Conservation (phyloP, 2,888 invertebrate genomes). For the Sisyra terminalis region DNA sequence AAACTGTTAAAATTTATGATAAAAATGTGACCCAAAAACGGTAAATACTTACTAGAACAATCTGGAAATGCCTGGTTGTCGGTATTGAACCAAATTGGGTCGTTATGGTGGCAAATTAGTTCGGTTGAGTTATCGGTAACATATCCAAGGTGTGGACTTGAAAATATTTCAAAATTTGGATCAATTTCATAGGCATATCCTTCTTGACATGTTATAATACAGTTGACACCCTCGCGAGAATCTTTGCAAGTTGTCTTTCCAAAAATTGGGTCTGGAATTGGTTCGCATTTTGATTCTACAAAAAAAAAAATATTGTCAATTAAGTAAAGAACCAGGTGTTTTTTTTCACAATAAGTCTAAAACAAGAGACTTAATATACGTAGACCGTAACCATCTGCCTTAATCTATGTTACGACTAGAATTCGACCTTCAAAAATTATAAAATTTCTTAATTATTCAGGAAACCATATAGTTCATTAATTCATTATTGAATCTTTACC, state of each 20-base stretch:
- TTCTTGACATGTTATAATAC: slow-evolving; percentile 37
- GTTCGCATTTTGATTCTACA: slow-evolving; percentile 21
- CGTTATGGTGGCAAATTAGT: slow-evolving; percentile 22
- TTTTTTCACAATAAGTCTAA: no score
- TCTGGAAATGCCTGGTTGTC: slow-evolving; percentile 31
- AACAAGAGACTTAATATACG: no score
- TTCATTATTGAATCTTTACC: no score
- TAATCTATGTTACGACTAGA: no score
- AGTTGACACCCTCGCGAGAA: slow-evolving; percentile 22
- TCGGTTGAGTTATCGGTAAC: slow-evolving; percentile 14
- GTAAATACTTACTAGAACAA: slow-evolving; percentile 28
- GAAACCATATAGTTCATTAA: no score
- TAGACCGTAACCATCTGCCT: no score
- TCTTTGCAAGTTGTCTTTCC: slow-evolving; percentile 21
- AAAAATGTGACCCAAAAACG: no score
- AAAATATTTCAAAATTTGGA: slow-evolving; percentile 12
- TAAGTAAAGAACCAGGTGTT: background rate
- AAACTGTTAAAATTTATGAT: no score
- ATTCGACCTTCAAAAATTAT: no score
- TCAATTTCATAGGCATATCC: slow-evolving; percentile 40
- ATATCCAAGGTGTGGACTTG: slow-evolving; percentile 12
- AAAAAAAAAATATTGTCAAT: no score
- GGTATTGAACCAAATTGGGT: slow-evolving; percentile 24
- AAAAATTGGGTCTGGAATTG: slow-evolving; percentile 20
- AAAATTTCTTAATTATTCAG: no score